Evolutionary conservation across 1,140 invertebrate genomes (phyloP).

Genomic region (Mercenaria mercenaria): DNA sequence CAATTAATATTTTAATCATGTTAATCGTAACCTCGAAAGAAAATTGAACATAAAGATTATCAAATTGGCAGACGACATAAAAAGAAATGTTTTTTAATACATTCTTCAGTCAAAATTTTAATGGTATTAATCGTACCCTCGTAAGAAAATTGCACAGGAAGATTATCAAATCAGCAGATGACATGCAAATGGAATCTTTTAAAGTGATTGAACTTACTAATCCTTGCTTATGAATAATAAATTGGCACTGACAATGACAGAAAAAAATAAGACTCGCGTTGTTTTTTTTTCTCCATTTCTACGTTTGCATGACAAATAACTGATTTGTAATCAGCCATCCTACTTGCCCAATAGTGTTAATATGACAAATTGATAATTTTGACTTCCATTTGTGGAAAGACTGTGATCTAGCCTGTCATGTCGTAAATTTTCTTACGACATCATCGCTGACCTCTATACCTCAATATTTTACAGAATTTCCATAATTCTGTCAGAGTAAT

Average conservation of each 20-base stretch:
- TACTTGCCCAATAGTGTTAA: constrained; percentile 45
- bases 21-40: too few relatives aligned
- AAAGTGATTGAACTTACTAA: background rate
- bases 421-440: constrained; percentile 64
- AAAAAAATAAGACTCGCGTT: background rate
- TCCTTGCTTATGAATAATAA: constrained; percentile 24
- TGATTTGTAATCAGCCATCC: constrained; percentile 18
- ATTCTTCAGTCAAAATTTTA: too few relatives aligned
- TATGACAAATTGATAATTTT: constrained; percentile 64
- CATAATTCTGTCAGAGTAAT: constrained; percentile 63
- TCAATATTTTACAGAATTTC: constrained; percentile 61
- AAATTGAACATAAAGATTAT: too few relatives aligned
- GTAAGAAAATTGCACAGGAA: too few relatives aligned
- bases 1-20: too few relatives aligned
- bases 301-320: constrained; percentile 42
- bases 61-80: too few relatives aligned
- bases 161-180: background rate
- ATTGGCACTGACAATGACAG: background rate
- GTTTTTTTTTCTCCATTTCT: background rate
- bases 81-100: too few relatives aligned
- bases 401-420: constrained; percentile 54
- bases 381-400: constrained; percentile 35
- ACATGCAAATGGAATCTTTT: background rate
- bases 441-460: constrained; percentile 37
- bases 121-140: too few relatives aligned